Conservation (phyloP, 92 coral and sea anemone genomes). For the Phenganax stokvisi region DNA sequence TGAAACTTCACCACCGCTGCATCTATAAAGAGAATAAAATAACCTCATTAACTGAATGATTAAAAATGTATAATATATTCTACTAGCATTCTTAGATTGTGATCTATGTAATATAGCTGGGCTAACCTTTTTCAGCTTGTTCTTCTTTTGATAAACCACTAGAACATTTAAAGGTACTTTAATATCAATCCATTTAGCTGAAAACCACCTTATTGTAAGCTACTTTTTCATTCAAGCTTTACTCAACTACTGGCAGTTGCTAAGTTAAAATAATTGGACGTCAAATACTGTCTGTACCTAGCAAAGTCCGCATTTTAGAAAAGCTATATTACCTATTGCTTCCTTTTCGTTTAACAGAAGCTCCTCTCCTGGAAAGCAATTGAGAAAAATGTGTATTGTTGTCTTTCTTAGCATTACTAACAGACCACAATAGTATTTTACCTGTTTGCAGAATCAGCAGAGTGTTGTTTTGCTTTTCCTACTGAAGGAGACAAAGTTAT, state of each 20-base stretch:
- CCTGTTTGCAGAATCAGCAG: constrained; percentile 3
- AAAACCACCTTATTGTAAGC: no score
- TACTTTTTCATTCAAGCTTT: no score
- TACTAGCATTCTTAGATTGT: background rate
- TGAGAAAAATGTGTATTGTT: no score
- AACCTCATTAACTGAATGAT: background rate
- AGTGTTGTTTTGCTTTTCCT: background rate
- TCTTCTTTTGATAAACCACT: constrained; percentile 38
- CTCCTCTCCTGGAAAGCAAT: background rate
- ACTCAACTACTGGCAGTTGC: background rate
- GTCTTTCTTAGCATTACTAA: no score
- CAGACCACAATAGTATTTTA: background rate
- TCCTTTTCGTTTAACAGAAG: background rate
- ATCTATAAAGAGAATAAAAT: constrained; percentile 1
- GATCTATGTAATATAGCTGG: background rate
- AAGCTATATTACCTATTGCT: constrained; percentile 7
- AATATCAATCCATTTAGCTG: no score
- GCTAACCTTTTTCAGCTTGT: constrained; percentile 28
- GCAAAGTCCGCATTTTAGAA: background rate
- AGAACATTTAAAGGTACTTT: background rate
- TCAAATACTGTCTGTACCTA: background rate
- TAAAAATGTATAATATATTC: background rate
- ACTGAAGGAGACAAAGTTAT: constrained; percentile 3
- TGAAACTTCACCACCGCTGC: constrained; percentile 51
- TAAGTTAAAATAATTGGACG: background rate